Percentiles rank a stretch among this genome's conserved stretches.
Conservation (phyloP, 2,888 invertebrate genomes). For the Pammene aurita region DNA sequence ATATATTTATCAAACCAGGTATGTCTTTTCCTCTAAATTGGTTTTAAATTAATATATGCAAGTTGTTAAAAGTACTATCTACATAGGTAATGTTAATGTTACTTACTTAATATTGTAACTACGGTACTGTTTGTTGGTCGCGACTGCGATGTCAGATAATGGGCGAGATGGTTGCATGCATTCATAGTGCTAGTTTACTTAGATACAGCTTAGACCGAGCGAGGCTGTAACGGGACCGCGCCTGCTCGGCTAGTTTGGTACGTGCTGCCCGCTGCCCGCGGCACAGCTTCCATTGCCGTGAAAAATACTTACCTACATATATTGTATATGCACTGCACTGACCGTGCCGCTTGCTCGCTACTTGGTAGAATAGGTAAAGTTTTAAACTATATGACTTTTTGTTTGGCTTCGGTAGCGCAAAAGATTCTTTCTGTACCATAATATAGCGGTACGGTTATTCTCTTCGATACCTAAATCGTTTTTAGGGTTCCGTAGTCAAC, state of each 20-base stretch:
- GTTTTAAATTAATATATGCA: no score
- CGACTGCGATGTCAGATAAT: constrained; percentile 14
- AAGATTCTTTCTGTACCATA: no score
- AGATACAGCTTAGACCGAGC: constrained; percentile 48
- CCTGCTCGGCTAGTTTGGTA: constrained; percentile 50
- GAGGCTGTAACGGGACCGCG: constrained; percentile 60
- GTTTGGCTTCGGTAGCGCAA: no score
- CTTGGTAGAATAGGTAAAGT: constrained; percentile 2
- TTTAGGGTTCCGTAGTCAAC: no score
- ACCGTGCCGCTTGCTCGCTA: neutral
- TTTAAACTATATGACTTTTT: no score
- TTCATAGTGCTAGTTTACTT: constrained; percentile 28
- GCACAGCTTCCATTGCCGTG: constrained; percentile 47
- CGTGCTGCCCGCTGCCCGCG: constrained; percentile 43
- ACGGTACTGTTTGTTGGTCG: constrained; percentile 2
- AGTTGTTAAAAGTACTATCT: no score
- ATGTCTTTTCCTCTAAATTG: no score
- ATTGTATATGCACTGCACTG: constrained; percentile 5
- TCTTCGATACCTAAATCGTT: no score
- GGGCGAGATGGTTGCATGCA: constrained; percentile 22
- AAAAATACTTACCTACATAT: constrained; percentile 34
- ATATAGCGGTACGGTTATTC: no score
- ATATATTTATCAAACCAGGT: no score
- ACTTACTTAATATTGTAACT: neutral
- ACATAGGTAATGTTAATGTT: no score